Evolutionary conservation across 2,113 vertebrate genomes (phyloP).

Genomic region (Rhinoptilus africanus): DNA sequence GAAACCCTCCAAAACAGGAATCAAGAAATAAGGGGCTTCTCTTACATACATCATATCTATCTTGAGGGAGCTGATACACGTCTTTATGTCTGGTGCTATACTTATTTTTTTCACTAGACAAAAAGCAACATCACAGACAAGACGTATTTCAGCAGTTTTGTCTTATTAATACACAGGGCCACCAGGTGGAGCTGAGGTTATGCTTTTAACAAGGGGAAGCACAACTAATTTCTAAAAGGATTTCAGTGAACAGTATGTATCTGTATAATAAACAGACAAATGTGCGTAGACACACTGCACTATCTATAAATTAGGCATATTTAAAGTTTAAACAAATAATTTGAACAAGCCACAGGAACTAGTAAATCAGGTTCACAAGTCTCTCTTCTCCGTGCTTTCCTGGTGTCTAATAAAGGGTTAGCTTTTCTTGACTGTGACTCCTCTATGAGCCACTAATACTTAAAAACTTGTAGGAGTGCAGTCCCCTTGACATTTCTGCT

Average conservation of each 20-base stretch:
- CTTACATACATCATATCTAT: not conserved
- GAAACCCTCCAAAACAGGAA: not conserved
- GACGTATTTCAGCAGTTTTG: not conserved
- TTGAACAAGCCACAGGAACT: not conserved
- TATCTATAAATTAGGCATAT: not conserved
- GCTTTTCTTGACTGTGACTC: not conserved
- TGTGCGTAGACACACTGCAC: not conserved
- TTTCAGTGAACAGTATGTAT: not conserved
- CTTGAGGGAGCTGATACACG: not conserved
- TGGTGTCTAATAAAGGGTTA: not conserved
- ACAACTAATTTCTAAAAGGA: not conserved
- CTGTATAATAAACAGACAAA: not conserved
- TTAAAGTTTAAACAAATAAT: conserved; percentile 2
- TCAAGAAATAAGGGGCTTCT: not conserved
- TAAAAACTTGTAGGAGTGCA: not conserved
- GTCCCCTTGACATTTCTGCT: not conserved
- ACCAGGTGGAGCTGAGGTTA: conserved; percentile 74
- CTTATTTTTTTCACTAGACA: not conserved
- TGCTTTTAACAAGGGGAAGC: not conserved
- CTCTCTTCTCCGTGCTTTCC: not conserved
- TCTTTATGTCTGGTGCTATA: not conserved
- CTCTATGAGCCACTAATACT: not conserved
- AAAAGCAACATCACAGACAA: not conserved
- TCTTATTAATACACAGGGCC: not conserved
- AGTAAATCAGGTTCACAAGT: not conserved